These are phyloP conservation scores for Felis catus DNA, from an alignment of 2,113 vertebrate species.

Conservation along the genomic window DNA sequence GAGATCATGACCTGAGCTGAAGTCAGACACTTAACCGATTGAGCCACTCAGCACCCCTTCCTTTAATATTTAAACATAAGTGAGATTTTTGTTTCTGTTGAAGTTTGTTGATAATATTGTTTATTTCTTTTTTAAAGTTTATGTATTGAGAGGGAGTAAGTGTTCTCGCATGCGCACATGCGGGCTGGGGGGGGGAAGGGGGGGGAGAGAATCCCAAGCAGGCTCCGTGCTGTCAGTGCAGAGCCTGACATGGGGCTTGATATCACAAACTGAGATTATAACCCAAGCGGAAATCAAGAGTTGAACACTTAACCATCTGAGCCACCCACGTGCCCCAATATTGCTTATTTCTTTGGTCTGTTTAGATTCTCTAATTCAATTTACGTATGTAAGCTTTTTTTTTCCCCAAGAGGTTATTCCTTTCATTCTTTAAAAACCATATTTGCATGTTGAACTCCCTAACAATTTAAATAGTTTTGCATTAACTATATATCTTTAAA, in stretches of 20 bases:
- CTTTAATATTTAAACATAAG: constrained; percentile 6
- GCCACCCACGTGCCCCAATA: not conserved
- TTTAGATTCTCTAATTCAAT: constrained; percentile 47
- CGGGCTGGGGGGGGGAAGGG: rapidly evolving
- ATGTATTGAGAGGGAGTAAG: too few relatives aligned
- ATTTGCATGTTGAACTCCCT: not conserved
- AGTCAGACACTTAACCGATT: too few relatives aligned
- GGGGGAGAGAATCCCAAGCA: too few relatives aligned
- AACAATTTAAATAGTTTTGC: not conserved
- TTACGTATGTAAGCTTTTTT: not conserved
- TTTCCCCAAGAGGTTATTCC: constrained; percentile 3
- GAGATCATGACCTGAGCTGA: too few relatives aligned
- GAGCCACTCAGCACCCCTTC: not conserved
- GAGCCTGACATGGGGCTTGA: too few relatives aligned
- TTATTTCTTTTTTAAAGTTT: constrained; percentile 5
- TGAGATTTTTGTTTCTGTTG: constrained; percentile 49
- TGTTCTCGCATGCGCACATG: too few relatives aligned
- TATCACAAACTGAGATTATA: too few relatives aligned
- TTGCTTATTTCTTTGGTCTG: constrained; percentile 11
- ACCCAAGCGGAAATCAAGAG: too few relatives aligned
- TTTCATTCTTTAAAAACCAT: constrained; percentile 1
- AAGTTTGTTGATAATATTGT: constrained; percentile 28
- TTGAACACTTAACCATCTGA: too few relatives aligned
- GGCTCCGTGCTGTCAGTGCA: too few relatives aligned
- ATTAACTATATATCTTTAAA: constrained; percentile 4